phyloP scores from a whole-genome alignment of 2,888 invertebrate genomes.

The Dasysyrphus albostriatus region DNA sequence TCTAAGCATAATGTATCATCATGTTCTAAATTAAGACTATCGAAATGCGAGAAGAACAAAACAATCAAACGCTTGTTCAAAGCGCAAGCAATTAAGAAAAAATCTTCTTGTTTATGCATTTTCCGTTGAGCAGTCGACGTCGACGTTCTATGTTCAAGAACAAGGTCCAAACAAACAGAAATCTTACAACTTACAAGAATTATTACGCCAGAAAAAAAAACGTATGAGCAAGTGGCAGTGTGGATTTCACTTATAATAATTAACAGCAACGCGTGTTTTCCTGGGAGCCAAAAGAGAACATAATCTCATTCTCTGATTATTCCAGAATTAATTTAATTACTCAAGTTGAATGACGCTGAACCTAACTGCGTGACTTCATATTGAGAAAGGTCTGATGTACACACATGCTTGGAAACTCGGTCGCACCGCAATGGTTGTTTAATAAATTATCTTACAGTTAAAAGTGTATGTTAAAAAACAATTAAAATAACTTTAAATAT shows the following conservation, averaged over 20 bases:
- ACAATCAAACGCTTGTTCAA: conserved; percentile 65
- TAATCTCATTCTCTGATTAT: conserved; percentile 9
- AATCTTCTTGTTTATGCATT: conserved; percentile 25
- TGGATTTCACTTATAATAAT: conserved; percentile 32
- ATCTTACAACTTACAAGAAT: not conserved
- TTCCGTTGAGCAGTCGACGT: not conserved
- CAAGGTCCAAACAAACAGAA: not conserved
- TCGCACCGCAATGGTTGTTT: not conserved
- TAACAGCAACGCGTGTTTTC: conserved; percentile 37
- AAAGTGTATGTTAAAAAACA: not conserved
- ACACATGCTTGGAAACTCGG: not conserved
- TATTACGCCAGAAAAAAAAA: conserved; percentile 50
- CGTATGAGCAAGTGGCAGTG: conserved; percentile 40
- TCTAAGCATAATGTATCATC: conserved; percentile 27
- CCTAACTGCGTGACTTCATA: conserved; percentile 29
- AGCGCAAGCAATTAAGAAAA: conserved; percentile 41
- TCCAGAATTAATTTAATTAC: conserved; percentile 56
- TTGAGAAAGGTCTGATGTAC: conserved; percentile 36
- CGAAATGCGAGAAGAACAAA: conserved; percentile 36
- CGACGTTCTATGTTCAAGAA: conserved; percentile 2
- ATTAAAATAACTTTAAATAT: not conserved
- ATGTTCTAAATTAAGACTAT: conserved; percentile 49
- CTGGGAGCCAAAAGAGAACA: not conserved
- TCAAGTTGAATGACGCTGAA: conserved; percentile 46
- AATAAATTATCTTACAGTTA: not conserved